A percentile compares a stretch with the other conserved stretches of the same genome.
These are phyloP conservation scores for Diabrotica virgifera DNA, from an alignment of 1,140 invertebrate genomes.

Conservation along the genomic window DNA sequence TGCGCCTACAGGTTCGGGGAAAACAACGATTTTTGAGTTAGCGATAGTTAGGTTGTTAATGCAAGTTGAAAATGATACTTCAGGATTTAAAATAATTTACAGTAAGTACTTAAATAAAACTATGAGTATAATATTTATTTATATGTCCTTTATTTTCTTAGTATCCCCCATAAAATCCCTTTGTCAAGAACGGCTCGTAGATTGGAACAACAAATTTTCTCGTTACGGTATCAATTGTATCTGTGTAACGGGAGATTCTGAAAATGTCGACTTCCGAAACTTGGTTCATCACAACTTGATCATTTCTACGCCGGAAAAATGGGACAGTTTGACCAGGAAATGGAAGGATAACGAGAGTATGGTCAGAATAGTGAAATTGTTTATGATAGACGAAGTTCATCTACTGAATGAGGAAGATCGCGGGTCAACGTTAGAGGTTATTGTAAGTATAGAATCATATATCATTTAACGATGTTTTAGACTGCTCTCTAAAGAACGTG, in stretches of 20 bases:
- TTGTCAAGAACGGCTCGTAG: constrained; percentile 66
- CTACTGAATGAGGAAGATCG: constrained; percentile 66
- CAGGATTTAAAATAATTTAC: constrained; percentile 62
- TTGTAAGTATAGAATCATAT: constrained; percentile 56
- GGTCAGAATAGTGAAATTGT: constrained; percentile 63
- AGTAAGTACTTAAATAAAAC: constrained; percentile 49
- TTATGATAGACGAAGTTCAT: constrained; percentile 83
- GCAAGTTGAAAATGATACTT: constrained; percentile 47
- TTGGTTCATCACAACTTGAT: constrained; percentile 58
- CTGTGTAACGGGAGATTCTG: constrained; percentile 74
- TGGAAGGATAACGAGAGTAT: constrained; percentile 65
- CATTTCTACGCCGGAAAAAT: constrained; percentile 82
- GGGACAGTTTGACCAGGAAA: constrained; percentile 73
- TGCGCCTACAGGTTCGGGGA: constrained; percentile 79
- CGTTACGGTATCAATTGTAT: constrained; percentile 60
- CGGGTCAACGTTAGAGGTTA: constrained; percentile 75
- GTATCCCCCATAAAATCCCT: constrained; percentile 81
- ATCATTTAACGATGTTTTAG: too few species aligned
- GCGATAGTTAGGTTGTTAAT: constrained; percentile 67
- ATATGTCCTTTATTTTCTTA: constrained; percentile 43
- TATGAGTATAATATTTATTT: neutral
- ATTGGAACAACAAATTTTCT: constrained; percentile 72
- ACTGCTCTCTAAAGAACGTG: too few species aligned
- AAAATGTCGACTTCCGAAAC: constrained; percentile 59
- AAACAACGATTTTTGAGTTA: constrained; percentile 79